A percentile compares a stretch with the other conserved stretches of the same genome.
Evolutionary conservation across 2,113 vertebrate species (phyloP).

Genomic region (Eulacestoma nigropectus): DNA sequence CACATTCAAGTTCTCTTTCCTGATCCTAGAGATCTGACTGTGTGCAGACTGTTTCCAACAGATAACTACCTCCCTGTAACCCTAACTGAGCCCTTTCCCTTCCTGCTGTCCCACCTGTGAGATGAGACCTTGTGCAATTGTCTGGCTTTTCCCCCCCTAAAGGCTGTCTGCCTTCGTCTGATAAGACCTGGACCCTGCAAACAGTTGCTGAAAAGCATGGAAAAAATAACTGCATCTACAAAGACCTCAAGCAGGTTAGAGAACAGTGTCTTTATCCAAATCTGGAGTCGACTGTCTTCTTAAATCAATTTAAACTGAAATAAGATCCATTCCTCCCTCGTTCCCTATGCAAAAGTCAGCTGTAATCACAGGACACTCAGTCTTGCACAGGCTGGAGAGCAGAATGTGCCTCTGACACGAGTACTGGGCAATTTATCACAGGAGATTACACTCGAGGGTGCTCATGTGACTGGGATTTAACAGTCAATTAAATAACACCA

Average conservation of each 20-base stretch:
- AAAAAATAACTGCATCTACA: not conserved
- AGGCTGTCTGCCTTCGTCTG: not conserved
- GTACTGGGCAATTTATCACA: constrained; percentile 23
- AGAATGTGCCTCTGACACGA: not conserved
- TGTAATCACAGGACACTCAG: not conserved
- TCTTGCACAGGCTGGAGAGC: not conserved
- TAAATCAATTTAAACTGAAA: not conserved
- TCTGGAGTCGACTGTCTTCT: not conserved
- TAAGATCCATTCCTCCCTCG: not conserved
- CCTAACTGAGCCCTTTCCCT: not conserved
- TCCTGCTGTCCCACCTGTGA: not conserved
- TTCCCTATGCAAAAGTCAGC: not conserved
- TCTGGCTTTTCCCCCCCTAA: not conserved
- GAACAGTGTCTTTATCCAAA: not conserved
- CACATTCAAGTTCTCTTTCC: not conserved
- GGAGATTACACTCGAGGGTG: constrained; percentile 27
- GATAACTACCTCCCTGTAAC: not conserved
- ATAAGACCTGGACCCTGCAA: not conserved
- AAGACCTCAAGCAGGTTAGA: not conserved
- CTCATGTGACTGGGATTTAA: constrained; percentile 54
- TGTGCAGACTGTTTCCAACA: not conserved
- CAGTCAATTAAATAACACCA: constrained; percentile 42
- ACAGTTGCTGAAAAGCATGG: not conserved
- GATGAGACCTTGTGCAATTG: not conserved
- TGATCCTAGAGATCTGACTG: not conserved